phyloP scores from a whole-genome alignment of 2,797 vertebrate genomes.

The Pteronotus mesoamericanus region DNA sequence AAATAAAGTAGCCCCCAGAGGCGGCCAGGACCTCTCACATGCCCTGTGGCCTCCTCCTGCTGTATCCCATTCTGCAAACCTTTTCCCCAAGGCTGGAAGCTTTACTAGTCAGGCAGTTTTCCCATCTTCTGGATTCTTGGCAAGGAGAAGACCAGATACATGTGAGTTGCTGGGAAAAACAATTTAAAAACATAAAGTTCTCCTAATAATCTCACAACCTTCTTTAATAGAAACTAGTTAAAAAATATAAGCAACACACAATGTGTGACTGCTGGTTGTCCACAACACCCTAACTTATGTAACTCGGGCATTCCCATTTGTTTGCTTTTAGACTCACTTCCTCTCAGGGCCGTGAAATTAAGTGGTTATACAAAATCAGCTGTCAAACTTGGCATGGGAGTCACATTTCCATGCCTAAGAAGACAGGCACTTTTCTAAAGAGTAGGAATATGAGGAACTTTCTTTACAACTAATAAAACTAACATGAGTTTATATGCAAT shows the following conservation, averaged over 20 bases:
- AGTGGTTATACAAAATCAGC: slow-evolving; percentile 9
- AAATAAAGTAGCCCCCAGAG: neutral
- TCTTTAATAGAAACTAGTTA: neutral
- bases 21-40: neutral
- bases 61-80: neutral
- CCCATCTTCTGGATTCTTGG: neutral
- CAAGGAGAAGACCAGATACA: neutral
- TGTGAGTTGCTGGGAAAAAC: neutral
- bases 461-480: slow-evolving; percentile 42
- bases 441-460: slow-evolving; percentile 30
- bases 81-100: neutral
- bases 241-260: neutral
- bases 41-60: no score
- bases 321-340: slow-evolving; percentile 37
- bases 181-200: neutral
- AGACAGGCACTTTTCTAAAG: neutral
- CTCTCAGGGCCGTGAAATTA: neutral
- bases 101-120: neutral
- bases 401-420: neutral
- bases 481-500: neutral
- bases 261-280: neutral
- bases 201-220: neutral
- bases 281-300: neutral
- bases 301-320: neutral
- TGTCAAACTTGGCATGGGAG: slow-evolving; percentile 10